Evolutionary conservation across 2,113 vertebrate species (phyloP).

Genomic region (Orientallactaga bullata): DNA sequence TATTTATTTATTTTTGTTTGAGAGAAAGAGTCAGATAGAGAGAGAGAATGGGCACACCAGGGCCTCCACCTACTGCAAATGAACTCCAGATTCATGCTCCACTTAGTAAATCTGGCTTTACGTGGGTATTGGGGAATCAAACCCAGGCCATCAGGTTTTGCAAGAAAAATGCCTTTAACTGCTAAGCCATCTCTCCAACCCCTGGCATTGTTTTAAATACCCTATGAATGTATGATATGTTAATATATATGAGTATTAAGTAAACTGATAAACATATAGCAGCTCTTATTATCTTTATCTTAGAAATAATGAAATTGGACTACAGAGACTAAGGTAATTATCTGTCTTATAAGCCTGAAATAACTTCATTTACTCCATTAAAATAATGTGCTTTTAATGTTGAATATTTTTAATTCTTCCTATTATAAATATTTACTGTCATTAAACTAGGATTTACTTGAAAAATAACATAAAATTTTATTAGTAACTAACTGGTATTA

Average conservation of each 20-base stretch:
- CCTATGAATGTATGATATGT: too few species aligned
- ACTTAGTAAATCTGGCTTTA: too few species aligned
- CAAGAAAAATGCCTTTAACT: too few species aligned
- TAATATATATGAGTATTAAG: background rate
- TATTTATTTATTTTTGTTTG: too few species aligned
- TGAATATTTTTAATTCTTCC: slow-evolving; percentile 8
- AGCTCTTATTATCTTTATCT: slow-evolving; percentile 49
- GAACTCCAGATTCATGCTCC: too few species aligned
- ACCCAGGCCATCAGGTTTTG: too few species aligned
- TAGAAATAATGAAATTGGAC: slow-evolving; percentile 49
- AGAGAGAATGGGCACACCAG: too few species aligned
- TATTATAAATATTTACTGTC: slow-evolving; percentile 11
- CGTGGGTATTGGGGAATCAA: too few species aligned
- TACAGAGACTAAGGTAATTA: background rate
- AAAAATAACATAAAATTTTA: slow-evolving; percentile 53
- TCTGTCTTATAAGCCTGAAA: background rate
- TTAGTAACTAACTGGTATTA: slow-evolving; percentile 27
- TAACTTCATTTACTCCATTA: background rate
- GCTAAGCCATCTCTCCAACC: too few species aligned
- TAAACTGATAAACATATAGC: background rate
- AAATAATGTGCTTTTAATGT: slow-evolving; percentile 12
- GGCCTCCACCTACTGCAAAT: too few species aligned
- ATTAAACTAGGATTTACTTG: slow-evolving; percentile 21
- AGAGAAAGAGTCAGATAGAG: too few species aligned
- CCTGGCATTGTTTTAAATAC: background rate